Evolutionary conservation across 2,888 invertebrate species (phyloP).

Genomic region (Petrolisthes cinctipes): DNA sequence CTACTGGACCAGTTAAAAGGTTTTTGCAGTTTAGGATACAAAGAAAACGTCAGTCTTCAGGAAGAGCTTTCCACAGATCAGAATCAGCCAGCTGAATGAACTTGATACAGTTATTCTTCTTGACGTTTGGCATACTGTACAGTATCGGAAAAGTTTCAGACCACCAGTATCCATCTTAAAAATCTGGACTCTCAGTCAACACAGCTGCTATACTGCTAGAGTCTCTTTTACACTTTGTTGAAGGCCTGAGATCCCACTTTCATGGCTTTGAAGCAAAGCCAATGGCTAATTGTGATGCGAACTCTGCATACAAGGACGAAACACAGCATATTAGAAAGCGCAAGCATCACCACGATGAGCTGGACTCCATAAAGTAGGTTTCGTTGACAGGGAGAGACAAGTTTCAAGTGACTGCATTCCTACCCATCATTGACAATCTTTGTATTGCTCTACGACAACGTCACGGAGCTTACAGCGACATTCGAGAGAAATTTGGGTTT

Average conservation of each 20-base stretch:
- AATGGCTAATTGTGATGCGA: background rate
- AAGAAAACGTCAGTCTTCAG: background rate
- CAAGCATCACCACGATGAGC: background rate
- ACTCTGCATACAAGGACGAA: background rate
- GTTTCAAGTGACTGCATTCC: conserved; percentile 5
- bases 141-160: conserved; percentile 12
- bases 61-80: background rate
- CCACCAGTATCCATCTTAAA: background rate
- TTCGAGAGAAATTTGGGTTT: conserved; percentile 6
- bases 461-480: conserved; percentile 8
- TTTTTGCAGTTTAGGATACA: background rate
- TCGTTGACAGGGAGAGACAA: conserved; percentile 19
- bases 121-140: background rate
- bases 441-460: conserved; percentile 13
- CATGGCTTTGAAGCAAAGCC: background rate
- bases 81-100: conserved; percentile 1
- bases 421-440: conserved; percentile 21
- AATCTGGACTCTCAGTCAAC: background rate
- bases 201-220: background rate
- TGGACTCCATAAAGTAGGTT: conserved; percentile 10
- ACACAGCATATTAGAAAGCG: background rate
- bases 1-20: background rate
- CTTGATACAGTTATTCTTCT: too few relatives aligned
- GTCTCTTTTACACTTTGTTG: conserved; percentile 24
- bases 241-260: conserved; percentile 19